Base-by-base conservation (phyloP, 2,797 vertebrate species). In the Alca torda region DNA sequence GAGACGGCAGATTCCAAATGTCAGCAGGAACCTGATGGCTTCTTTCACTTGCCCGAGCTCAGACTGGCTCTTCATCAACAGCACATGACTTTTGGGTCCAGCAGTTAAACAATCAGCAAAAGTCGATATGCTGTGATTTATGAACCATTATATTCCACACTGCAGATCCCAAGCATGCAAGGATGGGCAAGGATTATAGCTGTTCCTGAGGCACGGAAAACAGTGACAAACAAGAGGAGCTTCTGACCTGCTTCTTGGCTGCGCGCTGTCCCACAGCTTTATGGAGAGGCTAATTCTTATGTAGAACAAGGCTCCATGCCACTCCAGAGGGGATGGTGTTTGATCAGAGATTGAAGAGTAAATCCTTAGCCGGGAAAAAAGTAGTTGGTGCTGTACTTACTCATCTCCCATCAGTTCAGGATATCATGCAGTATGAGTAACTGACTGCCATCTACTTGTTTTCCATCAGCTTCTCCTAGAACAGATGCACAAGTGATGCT, bases 21-120 rank as follows among this genome's bases (percentile, higher is more conserved):
- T 68, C 92, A 94, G 89, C 90, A 77, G 82, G 75, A 93, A 80
- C 37, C 81, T n/a, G 51, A 87, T 28, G n/a, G 53, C 60, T 92
- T 80, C 91, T 83, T 77, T 50, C 73, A 39, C 53, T 64, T 13
- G 25, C 51, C 69, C 0, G 0, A 51, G 63, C 18, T 64, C 59
- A 46, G 57, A 23, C 53, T 84, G 83, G 41, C 50, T 72, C 35
- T 75, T 74, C 65, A 11, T n/a, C 65, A 75, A 57, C 78, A 78
- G 61, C 80, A 79, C 23, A 0, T 33, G 79, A 24, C 37, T 92
- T 79, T 46, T 26, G 84, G 75, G 68, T 33, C 90, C 6, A 0
- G 31, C 41, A 54, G 46, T 84, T 43, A 33, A 89, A 48, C 68
- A 35, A 67, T 50, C 79, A 81, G 78, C n/a, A 72, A 16, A 93